Evolutionary conservation across 2,888 invertebrate species (phyloP), one percentile per base, ranked within the genome.

Genomic region (Marronus borbonicus): DNA sequence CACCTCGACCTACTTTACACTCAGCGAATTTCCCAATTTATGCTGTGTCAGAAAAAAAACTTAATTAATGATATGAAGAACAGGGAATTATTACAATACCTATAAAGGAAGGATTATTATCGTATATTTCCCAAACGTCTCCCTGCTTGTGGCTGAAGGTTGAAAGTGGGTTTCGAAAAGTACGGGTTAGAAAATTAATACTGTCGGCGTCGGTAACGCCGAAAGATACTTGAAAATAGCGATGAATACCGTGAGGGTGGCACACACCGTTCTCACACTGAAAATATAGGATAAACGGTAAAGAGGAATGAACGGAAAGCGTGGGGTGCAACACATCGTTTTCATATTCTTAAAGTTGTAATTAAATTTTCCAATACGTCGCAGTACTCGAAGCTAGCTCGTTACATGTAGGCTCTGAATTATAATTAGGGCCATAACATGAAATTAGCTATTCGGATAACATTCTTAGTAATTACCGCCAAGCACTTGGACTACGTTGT

Each of bases 291-390:
- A 44, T 44, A 5, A 5, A 36, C 12, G 8, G 36, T 7, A 31
- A 36, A 36, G 31, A 31, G 31, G 64, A 12, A 28, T 17, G 8
- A 55, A 55, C 20, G n/a, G 8, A n/a, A 5, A n/a, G 55, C 17
- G 20, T 55, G 20, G 55, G 55, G n/a, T 55, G 55, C 2, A 7
- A 55, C 55, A 55, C n/a, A 55, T n/a, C 55, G 55, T 55, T 55
- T 55, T 44, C 55, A 36, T 65, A 39, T 65, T 39, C 39, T 65
- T 65, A 65, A 65, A 64, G 64, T 65, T 20, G 65, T 65, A 65
- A 65, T 65, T 39, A 65, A 65, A 36, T 65, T 65, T 64, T 64
- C 64, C 31, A 28, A 1, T n/a, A 4, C 64, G 36, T 64, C 55
- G 64, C 64, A 64, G 10, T 14, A 36, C n/a, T 28, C 64, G 44